These are phyloP conservation scores for Gallinago jamesoni DNA, from an alignment of 2,113 vertebrate species.

Conservation along the genomic window DNA sequence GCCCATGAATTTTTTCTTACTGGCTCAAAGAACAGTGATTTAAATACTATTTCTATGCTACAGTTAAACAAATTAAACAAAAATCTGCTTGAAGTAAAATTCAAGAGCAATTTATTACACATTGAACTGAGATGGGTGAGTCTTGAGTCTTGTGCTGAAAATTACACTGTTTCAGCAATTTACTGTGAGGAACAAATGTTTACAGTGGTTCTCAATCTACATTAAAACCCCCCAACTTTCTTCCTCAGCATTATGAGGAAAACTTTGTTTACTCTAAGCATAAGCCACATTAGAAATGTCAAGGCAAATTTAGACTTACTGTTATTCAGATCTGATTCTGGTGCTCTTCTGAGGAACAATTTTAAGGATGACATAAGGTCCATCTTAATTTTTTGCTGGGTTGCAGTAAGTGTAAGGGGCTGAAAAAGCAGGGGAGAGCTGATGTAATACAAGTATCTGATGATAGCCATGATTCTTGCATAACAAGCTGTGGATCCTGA, in stretches of 20 bases:
- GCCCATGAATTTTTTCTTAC: not conserved
- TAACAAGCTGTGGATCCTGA: not conserved
- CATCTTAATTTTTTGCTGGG: not conserved
- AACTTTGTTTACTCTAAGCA: not conserved
- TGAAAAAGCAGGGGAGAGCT: not conserved
- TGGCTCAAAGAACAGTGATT: not conserved
- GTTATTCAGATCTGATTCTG: not conserved
- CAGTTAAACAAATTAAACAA: not conserved
- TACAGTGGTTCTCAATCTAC: not conserved
- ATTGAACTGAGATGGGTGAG: not conserved
- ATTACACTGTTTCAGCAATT: not conserved
- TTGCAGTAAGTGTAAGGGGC: not conserved
- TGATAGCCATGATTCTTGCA: not conserved
- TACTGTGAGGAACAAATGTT: not conserved
- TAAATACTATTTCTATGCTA: not conserved
- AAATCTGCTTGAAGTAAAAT: not conserved
- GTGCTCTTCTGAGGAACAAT: not conserved
- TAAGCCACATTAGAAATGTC: not conserved
- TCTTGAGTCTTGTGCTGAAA: not conserved
- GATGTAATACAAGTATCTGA: not conserved
- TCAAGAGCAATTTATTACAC: not conserved
- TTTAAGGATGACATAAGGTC: not conserved
- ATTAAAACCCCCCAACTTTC: rapidly evolving
- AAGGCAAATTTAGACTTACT: not conserved
- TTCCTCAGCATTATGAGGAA: not conserved